A percentile compares a stretch with the other conserved stretches of the same genome.
These are phyloP conservation scores for Apogon talboti DNA, from an alignment of 2,797 vertebrate species.

Conservation along the genomic window DNA sequence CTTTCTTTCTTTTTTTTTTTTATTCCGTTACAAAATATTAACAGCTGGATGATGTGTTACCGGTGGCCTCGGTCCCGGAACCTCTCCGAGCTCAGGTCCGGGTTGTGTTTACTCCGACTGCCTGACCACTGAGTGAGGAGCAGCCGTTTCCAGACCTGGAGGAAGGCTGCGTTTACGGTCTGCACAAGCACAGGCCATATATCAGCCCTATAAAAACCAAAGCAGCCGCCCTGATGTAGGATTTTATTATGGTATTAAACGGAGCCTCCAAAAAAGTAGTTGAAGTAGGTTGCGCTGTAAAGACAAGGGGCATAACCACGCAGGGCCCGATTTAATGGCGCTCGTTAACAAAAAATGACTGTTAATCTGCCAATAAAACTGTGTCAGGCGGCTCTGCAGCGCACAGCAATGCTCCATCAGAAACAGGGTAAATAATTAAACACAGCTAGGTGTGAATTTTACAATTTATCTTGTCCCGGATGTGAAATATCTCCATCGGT, in stretches of 20 bases:
- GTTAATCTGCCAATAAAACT: constrained; percentile 83
- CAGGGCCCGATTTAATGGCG: constrained; percentile 81
- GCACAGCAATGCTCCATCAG: constrained; percentile 12
- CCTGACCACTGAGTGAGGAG: constrained; percentile 58
- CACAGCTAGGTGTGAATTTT: constrained; percentile 39
- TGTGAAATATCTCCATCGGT: constrained; percentile 14
- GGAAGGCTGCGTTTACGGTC: constrained; percentile 75
- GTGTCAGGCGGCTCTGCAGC: constrained; percentile 50
- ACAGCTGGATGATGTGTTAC: neutral
- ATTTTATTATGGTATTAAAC: constrained; percentile 89
- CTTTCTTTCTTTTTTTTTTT: too few species aligned
- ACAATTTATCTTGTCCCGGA: constrained; percentile 29
- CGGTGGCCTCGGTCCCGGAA: neutral
- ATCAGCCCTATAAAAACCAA: constrained; percentile 88
- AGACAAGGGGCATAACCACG: constrained; percentile 81
- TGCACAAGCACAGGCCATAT: constrained; percentile 84
- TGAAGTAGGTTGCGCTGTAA: constrained; percentile 83
- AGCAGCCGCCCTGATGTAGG: constrained; percentile 85
- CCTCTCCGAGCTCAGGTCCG: constrained; percentile 16
- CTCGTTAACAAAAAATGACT: constrained; percentile 87
- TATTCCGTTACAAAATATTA: neutral
- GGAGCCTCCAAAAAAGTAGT: constrained; percentile 78
- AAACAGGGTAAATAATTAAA: constrained; percentile 50
- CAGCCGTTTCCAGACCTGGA: constrained; percentile 40
- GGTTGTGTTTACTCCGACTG: constrained; percentile 47